Evolutionary conservation across 2,797 vertebrate species (phyloP).

Genomic region (Paguma larvata): DNA sequence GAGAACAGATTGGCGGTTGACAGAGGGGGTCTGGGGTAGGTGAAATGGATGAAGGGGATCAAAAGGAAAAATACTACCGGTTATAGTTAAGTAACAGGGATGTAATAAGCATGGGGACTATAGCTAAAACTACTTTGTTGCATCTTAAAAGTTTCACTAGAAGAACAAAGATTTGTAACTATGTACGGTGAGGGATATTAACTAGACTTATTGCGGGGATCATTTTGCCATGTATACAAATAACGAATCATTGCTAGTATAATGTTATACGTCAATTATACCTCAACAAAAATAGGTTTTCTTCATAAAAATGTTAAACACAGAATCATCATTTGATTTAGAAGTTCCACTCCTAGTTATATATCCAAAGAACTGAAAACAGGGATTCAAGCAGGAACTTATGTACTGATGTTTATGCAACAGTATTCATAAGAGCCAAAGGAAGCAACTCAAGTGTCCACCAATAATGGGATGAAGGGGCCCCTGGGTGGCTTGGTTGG

Average conservation of each 20-base stretch:
- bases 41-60: neutral
- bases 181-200: neutral
- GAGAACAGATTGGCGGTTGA: neutral
- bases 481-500: too few relatives aligned
- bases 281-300: neutral
- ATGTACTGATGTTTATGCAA: neutral
- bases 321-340: conserved; percentile 2
- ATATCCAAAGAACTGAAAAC: neutral
- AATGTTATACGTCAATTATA: neutral
- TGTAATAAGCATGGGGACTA: neutral
- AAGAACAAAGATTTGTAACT: neutral
- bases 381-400: neutral
- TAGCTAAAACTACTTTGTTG: neutral
- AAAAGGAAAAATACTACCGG: neutral
- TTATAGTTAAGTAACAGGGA: neutral
- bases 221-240: neutral
- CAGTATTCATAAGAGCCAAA: neutral
- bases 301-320: neutral
- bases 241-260: neutral
- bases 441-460: neutral
- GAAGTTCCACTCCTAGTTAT: neutral
- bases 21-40: neutral
- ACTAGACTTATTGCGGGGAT: neutral
- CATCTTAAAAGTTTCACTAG: neutral
- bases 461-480: too few relatives aligned